Base-by-base conservation (phyloP, 2,888 invertebrate species). In the Eucera pruinosa region DNA sequence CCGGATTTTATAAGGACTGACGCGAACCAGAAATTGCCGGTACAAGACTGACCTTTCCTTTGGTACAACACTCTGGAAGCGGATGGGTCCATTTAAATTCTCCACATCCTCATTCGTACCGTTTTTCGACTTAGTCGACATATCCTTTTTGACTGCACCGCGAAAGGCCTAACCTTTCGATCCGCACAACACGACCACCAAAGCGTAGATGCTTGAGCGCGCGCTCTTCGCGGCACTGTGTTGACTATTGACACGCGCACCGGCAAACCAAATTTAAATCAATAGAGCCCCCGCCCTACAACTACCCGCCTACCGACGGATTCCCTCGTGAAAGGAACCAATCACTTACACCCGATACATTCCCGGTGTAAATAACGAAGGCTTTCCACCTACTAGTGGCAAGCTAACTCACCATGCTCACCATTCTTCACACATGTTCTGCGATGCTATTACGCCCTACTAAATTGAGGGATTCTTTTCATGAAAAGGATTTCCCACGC, bases 181-280 rank as follows among this genome's bases (percentile, higher is more conserved):
- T 60, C 45, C 15, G 39, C 55, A 61, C 60, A 30, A 67, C 58
- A 57, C 61, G 20, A 20, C 30, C 69, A 69, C 43, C 18, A 54
- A 69, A 65, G 11, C 48, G 55, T 70, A 58, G 60, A 27, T 66
- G 75, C 78, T 70, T 20, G 41, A 70, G 65, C 64, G 62, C 78
- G 80, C 78, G 72, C 80, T 73, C 76, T 74, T 76, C 69, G 80
- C 78, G 78, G 76, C 80, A 79, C 78, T 78, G 75, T 78, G 81
- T 85, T 80, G 80, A 88, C 87, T 87, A 87, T 86, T 86, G 87
- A 85, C 85, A 86, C 87, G 87, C 86, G 86, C 86, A 86, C 89
- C 89, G 89, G 88, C 88, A 89, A 89, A 90, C 90, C 90, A 91
- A 90, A 90, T 91, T 91, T 91, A 91, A 91, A 91, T 91, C 91